Base-by-base conservation (phyloP, 2,888 invertebrate species). In the Drosophila seclusa region DNA sequence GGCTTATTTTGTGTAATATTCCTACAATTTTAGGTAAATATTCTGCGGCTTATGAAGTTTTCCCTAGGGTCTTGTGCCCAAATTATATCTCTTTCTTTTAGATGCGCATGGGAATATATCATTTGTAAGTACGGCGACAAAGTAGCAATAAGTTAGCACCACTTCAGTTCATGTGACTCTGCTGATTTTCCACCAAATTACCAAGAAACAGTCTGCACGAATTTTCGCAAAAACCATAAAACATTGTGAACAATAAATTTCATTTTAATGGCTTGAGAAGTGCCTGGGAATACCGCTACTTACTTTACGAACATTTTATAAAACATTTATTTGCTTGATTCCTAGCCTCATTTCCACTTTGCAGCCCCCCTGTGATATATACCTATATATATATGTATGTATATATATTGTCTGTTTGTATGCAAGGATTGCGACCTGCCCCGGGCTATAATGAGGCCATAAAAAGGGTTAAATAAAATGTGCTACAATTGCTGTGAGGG, bases 271-370 rank as follows among this genome's bases (percentile, higher is more conserved):
- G 87, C 74, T 84, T 57, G 73, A 67, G 87, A 83, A 85, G 77
- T 70, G 79, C 54, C 67, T 67, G 67, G 67, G 78, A 82, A 78
- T 74, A 73, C 72, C 65, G 79, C 71, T 80, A 71, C 78, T 83
- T 74, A 74, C 71, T 76, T 66, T 75, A 82, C 76, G 73, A 87
- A 84, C 90, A 86, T 89, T 88, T 89, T 89, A 88, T 87, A 89
- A 88, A 89, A 89, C 87, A 89, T 88, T 89, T 89, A 88, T 89
- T 88, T 89, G 88, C 87, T 88, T 88, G 87, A 88, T 89, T 88
- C 88, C 83, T 88, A 88, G 90, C 88, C 88, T 83, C 88, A 88
- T 89, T 88, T 88, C 88, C 87, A 80, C 69, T 45, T 32, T 36
- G 54, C 66, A 64, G 45, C 57, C 81, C 81, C 66, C 27, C 27